Evolutionary conservation across 2,888 invertebrate species (phyloP).

Genomic region (Agriopis leucophaearia): DNA sequence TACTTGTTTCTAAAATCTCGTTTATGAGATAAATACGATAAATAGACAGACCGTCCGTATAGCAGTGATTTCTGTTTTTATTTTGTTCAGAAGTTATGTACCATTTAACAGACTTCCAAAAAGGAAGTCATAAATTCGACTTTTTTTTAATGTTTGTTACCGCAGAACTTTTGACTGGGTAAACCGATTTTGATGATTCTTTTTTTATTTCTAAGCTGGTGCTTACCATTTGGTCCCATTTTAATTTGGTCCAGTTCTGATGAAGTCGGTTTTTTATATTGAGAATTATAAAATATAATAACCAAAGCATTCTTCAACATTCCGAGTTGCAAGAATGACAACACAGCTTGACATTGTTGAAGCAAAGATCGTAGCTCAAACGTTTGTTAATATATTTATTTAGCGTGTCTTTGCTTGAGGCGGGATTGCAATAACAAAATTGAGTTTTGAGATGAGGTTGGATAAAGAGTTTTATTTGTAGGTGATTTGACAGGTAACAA

Average conservation of each 20-base stretch:
- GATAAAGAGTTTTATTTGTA: not conserved
- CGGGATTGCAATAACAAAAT: slow-evolving; percentile 79
- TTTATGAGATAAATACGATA: too few relatives aligned
- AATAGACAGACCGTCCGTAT: not conserved
- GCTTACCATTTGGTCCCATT: too few relatives aligned
- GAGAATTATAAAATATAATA: slow-evolving; percentile 30
- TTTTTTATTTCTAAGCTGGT: too few relatives aligned
- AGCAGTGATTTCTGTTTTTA: not conserved
- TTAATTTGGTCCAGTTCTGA: too few relatives aligned
- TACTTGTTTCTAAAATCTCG: too few relatives aligned
- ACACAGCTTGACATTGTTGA: slow-evolving; percentile 22
- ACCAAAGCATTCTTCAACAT: slow-evolving; percentile 26
- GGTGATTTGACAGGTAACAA: not conserved
- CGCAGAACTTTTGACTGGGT: too few relatives aligned
- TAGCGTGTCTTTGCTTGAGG: slow-evolving; percentile 72
- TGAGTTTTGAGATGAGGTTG: slow-evolving; percentile 50
- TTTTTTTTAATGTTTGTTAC: too few relatives aligned
- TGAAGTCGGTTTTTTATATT: not conserved
- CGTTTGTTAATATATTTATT: slow-evolving; percentile 77
- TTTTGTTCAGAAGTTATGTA: not conserved
- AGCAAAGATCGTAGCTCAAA: slow-evolving; percentile 48
- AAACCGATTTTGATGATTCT: too few relatives aligned
- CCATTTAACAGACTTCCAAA: too few relatives aligned
- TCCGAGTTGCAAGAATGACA: slow-evolving; percentile 15
- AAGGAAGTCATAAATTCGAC: too few relatives aligned